phyloP scores from a whole-genome alignment of 2,797 vertebrate species.

The Coccyzus lansbergi region DNA sequence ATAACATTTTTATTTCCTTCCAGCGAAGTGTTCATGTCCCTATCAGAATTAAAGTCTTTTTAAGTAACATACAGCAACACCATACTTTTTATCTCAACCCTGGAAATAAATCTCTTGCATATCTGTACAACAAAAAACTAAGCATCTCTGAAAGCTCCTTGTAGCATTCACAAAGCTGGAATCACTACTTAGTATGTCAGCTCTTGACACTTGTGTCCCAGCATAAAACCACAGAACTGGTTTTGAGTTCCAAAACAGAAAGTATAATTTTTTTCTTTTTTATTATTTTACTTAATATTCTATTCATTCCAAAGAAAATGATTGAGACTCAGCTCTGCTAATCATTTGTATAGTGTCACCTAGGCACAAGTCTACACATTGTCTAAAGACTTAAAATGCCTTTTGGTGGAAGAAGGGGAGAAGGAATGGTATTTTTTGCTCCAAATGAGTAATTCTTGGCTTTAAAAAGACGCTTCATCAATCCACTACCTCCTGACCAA shows the following conservation, averaged over 20 bases:
- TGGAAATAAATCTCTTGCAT: background rate
- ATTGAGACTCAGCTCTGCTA: background rate
- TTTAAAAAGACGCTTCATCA: background rate
- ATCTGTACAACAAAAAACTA: background rate
- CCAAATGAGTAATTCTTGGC: background rate
- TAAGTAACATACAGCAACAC: background rate
- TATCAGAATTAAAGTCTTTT: background rate
- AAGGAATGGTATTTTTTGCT: background rate
- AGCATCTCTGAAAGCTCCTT: background rate
- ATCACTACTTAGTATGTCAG: background rate
- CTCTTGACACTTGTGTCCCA: background rate
- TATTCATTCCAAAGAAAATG: background rate
- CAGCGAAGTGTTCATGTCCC: background rate
- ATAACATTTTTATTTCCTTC: background rate
- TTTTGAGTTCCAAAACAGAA: background rate
- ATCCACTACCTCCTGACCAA: background rate
- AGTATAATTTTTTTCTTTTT: background rate
- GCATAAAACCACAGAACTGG: background rate
- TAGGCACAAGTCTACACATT: background rate
- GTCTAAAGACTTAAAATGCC: background rate
- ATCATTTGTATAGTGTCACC: background rate
- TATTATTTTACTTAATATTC: background rate
- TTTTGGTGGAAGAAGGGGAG: background rate
- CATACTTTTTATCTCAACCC: background rate
- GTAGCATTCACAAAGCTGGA: background rate